Evolutionary conservation across 2,797 vertebrate genomes (phyloP), one percentile per base, ranked within the genome.

Genomic region (Cryptoprocta ferox): DNA sequence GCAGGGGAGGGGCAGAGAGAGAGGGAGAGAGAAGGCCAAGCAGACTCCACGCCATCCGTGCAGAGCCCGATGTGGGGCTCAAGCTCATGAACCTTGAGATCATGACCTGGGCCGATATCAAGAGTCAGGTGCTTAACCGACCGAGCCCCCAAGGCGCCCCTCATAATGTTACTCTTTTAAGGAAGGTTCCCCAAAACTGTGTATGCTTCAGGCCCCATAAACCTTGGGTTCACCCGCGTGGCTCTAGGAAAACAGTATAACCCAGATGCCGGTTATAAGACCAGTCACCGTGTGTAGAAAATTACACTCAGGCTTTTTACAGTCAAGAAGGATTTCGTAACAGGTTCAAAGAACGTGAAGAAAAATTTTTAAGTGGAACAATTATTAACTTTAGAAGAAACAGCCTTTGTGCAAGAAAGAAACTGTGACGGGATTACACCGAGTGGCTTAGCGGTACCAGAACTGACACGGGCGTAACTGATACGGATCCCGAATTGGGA

Each of bases 331-430:
- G 63, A 71, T 16, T 94, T 91, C 2, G 15, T 30, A 61, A 42
- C 11, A 65, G 32, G 14, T 70, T 71, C 68, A 71, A 82, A 75
- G 61, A 82, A 45, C 53, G 42, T 18, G 35, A 65, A 66, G 39
- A n/a, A 80, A 80, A 37, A 59, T 10, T 42, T 50, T 81, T 9
- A 59, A 93, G 78, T 19, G 30, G 76, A 79, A 68, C 15, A 35
- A 61, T 79, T 82, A 78, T 63, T 78, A 84, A 70, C 35, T 68
- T 95, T 85, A 89, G 48, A 93, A 93, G 59, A 93, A 95, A 86
- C n/a, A 81, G 50, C 37, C 68, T 50, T 95, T 96, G 84, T 68
- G 61, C 66, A 89, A 90, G 59, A 81, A 81, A 85, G 80, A 85
- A 79, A 85, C 80, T 2, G 2, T 59, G 59, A 85, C 48, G 85